Evolutionary conservation across 2,797 vertebrate species (phyloP), one percentile per base, ranked within the genome.

Genomic region (Brachyrhaphis roseni): DNA sequence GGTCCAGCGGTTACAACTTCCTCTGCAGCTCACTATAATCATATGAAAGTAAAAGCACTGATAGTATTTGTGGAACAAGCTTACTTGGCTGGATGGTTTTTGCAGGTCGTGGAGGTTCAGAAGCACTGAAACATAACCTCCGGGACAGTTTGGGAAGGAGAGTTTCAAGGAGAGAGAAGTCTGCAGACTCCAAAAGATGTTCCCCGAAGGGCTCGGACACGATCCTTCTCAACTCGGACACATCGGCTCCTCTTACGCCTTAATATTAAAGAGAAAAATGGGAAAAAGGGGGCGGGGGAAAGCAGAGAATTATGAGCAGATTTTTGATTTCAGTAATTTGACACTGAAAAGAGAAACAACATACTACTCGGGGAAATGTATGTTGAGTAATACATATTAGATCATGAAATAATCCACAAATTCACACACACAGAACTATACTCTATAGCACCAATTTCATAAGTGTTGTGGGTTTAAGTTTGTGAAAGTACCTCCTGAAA

Each of bases 51-150:
- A 43, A 43, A 43, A 70, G 66, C 39, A 70, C 26, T 70, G 10
- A 3, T 2, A 1, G 41, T 41, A 2, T 68, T 41, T 43, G 0
- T 1, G 55, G 15, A 64, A 64, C 45, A 20, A 47, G 73, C 86
- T 87, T 78, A 98, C 97, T 94, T 28, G 89, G 90, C 12, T 78
- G 62, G 0, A 72, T 81, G 0, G 84, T 87, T 87, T 87, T 97
- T 81, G 94, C 80, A 0, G 97, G 96, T 3, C 87, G 94, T 0
- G 97, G 97, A 0, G 97, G 96, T 64, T 98, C 97, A 0, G 97
- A 97, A 12, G 97, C 95, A 1, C 95, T 95, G 79, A 97, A 92
- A 79, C 97, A 98, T 49, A 98, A 78, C 74, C 97, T 92, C 46
- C 97, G 95, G 20, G 96, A 96, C 74, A 98, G 92, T 74, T 96